These are phyloP conservation scores for Echinops telfairi DNA, from an alignment of 2,113 vertebrate genomes.

Conservation along the genomic window DNA sequence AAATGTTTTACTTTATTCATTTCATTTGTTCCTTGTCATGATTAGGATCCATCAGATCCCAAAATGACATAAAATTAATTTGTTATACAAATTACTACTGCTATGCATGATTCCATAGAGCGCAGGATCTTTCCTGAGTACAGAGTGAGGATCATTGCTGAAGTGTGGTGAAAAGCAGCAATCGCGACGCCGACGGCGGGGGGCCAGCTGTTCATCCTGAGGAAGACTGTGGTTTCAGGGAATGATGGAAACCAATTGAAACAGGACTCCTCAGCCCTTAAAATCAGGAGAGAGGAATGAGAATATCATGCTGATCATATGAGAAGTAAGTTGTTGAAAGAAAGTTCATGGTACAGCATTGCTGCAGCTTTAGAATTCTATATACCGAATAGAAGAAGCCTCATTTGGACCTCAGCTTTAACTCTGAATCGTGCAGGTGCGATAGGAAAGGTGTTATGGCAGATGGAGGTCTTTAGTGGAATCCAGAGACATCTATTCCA, in stretches of 20 bases:
- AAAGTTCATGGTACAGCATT: conserved; percentile 24
- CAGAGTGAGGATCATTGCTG: conserved; percentile 24
- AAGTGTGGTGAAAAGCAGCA: not conserved
- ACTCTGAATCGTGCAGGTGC: not conserved
- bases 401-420: conserved; percentile 19
- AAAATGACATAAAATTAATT: not conserved
- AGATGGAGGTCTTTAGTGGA: too few species aligned
- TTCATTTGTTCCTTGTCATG: conserved; percentile 2
- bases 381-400: not conserved
- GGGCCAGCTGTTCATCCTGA: not conserved
- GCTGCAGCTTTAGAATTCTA: not conserved
- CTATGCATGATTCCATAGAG: not conserved
- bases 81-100: conserved; percentile 40
- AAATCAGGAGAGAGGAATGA: conserved; percentile 8
- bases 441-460: too few species aligned
- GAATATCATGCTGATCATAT: not conserved
- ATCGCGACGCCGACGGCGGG: not conserved
- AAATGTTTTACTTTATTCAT: not conserved
- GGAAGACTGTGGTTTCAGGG: not conserved
- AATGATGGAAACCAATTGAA: not conserved
- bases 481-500: not conserved
- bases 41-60: not conserved
- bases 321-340: conserved; percentile 14
- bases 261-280: not conserved
- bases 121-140: not conserved